Evolutionary conservation across 2,113 vertebrate genomes (phyloP).

Genomic region (Xiphophorus couchianus): DNA sequence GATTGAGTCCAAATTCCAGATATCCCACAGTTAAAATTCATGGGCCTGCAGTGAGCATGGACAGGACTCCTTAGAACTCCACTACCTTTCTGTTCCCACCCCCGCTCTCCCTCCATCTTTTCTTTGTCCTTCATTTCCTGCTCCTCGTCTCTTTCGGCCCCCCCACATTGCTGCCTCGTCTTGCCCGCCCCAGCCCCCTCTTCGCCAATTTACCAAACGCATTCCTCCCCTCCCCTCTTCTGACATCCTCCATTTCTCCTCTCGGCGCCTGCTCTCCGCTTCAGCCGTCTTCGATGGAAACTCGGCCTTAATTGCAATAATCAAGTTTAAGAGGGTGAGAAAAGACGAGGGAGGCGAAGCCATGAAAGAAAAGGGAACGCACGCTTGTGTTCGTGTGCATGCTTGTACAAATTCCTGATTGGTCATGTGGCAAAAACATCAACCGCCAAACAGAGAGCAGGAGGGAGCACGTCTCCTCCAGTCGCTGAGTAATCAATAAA

Average conservation of each 20-base stretch:
- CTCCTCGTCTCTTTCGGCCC: constrained; percentile 1
- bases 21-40: constrained; percentile 59
- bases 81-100: constrained; percentile 24
- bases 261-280: constrained; percentile 20
- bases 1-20: constrained; percentile 60
- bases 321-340: neutral
- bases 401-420: constrained; percentile 47
- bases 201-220: constrained; percentile 21
- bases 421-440: constrained; percentile 48
- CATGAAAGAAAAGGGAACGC: constrained; percentile 3
- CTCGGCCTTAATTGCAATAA: neutral
- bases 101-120: neutral
- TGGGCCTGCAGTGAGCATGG: constrained; percentile 31
- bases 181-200: neutral
- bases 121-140: constrained; percentile 9
- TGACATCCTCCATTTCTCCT: constrained; percentile 35
- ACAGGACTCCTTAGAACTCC: constrained; percentile 20
- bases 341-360: constrained; percentile 4
- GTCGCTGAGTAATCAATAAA: constrained; percentile 36
- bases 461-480: constrained; percentile 12
- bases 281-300: constrained; percentile 13
- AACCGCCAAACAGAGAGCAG: constrained; percentile 21
- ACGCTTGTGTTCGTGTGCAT: neutral
- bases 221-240: constrained; percentile 36
- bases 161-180: constrained; percentile 15